Percentiles rank a stretch among this genome's conserved stretches.
phyloP scores from a whole-genome alignment of 2,113 vertebrate species.

The Castor canadensis region DNA sequence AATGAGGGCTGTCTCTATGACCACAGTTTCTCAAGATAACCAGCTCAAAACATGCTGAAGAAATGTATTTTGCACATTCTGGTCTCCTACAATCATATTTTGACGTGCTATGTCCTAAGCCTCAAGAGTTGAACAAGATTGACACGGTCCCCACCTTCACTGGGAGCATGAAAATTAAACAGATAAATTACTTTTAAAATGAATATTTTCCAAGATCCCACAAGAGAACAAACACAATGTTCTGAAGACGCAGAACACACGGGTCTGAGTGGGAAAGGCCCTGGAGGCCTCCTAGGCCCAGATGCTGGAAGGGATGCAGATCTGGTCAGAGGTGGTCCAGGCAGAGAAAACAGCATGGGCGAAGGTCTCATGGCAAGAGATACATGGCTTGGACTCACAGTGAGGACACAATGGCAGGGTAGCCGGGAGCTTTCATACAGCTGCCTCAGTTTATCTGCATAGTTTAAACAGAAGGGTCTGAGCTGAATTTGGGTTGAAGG shows the following conservation, averaged over 20 bases:
- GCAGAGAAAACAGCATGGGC: neutral
- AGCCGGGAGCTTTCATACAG: neutral
- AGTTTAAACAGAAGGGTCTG: neutral
- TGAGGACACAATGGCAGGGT: accelerated
- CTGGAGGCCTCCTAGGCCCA: neutral
- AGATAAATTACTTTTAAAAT: neutral
- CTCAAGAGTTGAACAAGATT: neutral
- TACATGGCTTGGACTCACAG: neutral
- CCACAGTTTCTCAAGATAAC: neutral
- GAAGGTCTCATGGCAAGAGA: accelerated
- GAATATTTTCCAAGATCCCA: neutral
- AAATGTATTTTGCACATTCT: neutral
- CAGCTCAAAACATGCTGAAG: neutral
- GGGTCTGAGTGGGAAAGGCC: accelerated
- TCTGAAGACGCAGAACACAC: neutral
- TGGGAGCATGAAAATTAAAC: neutral
- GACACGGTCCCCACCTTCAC: neutral
- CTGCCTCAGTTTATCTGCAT: neutral
- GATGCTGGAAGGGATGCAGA: accelerated
- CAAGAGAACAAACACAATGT: neutral
- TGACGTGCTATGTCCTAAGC: neutral
- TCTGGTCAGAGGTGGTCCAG: neutral
- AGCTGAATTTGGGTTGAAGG: neutral
- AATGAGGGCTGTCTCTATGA: neutral
- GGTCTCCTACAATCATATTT: neutral